Evolutionary conservation across 2,113 vertebrate species (phyloP), one percentile per base, ranked within the genome.

Genomic region (Siphamia tubifer): DNA sequence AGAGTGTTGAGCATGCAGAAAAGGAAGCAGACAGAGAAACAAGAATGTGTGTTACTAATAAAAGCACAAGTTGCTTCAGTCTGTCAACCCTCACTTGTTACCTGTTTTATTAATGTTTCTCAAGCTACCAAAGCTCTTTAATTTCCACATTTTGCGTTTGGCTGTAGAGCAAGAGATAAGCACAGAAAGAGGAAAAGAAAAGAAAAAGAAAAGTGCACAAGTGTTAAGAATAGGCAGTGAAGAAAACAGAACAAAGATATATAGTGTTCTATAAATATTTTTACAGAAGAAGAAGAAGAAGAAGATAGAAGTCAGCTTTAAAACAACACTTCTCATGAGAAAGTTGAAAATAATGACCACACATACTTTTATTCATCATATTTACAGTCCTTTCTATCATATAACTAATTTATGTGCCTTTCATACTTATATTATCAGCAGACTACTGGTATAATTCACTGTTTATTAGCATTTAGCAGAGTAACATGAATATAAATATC

Each of bases 101-200:
- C 97, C 97, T 99, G 97, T 96, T 94, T 96, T 98, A 94, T 97
- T 97, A 96, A 99, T 96, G 95, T 98, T 99, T 96, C 96, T 96
- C 95, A 99, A 97, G 94, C 97, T 99, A 99, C 97, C 96, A 95
- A 99, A 98, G 94, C 96, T 96, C 94, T 99, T 99, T 95, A 99
- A 94, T 90, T 99, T 99, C 97, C 97, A 98, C 96, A 99, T 98
- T 98, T 98, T 99, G 94, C 96, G 97, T 89, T 98, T 99, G 92
- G 97, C 97, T 99, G 95, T 87, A 63, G 92, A 91, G 92, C 89
- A 68, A 94, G 90, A 85, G 94, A 75, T 83, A 82, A 88, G 87
- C 58, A 83, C 51, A 85, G 68, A 56, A 21, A 42, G 68, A 32
- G 58, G 72, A 71, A 71, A 63, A 72, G 49, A 67, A 53, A 68